phyloP scores from a whole-genome alignment of 2,888 invertebrate genomes.

The Lepidonotus clava region DNA sequence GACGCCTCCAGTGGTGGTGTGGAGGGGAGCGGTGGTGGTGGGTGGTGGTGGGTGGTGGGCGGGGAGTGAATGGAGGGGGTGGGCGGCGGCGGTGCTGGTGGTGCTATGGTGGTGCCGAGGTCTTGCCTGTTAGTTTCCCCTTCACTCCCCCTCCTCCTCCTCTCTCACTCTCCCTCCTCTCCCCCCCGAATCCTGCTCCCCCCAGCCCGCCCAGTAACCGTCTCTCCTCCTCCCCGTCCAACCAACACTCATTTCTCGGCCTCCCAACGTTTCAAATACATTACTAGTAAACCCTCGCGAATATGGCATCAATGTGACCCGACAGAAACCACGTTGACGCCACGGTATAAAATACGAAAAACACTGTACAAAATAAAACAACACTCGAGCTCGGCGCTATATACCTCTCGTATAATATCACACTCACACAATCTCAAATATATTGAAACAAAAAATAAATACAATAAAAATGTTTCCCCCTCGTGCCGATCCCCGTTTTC shows the following conservation, averaged over 20 bases:
- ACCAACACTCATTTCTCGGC: background rate
- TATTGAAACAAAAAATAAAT: conserved; percentile 25
- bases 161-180: background rate
- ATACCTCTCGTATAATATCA: conserved; percentile 20
- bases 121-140: conserved; percentile 27
- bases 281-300: conserved; percentile 40
- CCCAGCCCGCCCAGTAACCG: background rate
- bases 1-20: too few species aligned
- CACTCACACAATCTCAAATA: background rate
- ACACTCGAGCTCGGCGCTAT: background rate
- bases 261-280: background rate
- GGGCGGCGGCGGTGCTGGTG: background rate
- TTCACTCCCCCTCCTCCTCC: conserved; percentile 12
- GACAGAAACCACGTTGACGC: conserved; percentile 13
- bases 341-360: conserved; percentile 47
- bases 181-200: background rate
- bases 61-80: background rate
- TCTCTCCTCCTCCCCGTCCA: background rate
- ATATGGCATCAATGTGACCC: conserved; percentile 16
- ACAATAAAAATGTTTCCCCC: conserved; percentile 1
- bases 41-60: background rate
- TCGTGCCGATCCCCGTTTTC: background rate
- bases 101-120: conserved; percentile 3
- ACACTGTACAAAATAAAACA: conserved; percentile 41
- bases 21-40: background rate